Percentiles rank a stretch among this genome's conserved stretches.
Evolutionary conservation across 2,113 vertebrate species (phyloP).

Genomic region (Ailurus styani): DNA sequence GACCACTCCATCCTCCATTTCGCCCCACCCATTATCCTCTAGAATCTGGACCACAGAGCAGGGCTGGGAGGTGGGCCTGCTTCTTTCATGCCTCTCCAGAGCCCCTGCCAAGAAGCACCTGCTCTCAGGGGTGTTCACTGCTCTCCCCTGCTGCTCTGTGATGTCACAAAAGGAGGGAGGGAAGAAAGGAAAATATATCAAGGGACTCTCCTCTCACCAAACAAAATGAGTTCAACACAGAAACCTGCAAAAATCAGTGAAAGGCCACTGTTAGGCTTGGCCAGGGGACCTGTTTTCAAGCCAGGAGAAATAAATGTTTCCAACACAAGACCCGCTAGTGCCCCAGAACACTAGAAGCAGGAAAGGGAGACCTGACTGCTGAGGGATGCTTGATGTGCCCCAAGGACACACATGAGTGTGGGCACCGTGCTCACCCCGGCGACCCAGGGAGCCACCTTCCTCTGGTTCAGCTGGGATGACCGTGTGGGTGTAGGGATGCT

Average conservation of each 20-base stretch:
- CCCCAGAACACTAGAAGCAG: not conserved
- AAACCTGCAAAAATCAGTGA: not conserved
- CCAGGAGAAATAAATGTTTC: not conserved
- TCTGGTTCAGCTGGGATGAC: not conserved
- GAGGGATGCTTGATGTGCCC: not conserved
- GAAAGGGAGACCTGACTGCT: accelerated
- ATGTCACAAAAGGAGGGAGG: not conserved
- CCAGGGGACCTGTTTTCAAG: not conserved
- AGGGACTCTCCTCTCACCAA: not conserved
- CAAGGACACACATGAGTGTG: accelerated
- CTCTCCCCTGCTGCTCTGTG: not conserved
- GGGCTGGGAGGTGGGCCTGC: accelerated
- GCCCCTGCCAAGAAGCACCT: not conserved
- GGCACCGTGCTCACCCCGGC: accelerated
- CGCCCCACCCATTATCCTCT: accelerated
- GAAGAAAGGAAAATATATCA: not conserved
- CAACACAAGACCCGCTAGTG: not conserved
- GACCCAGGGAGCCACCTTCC: too few species aligned
- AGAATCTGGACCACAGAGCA: not conserved
- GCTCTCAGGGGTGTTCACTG: not conserved
- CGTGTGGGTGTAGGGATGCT: accelerated
- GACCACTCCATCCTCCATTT: accelerated
- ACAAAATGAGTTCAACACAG: not conserved
- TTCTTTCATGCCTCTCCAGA: not conserved
- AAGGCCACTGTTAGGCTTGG: not conserved